Conservation (phyloP, 2,888 invertebrate species). For the Drosophila pseudotalamancana region DNA sequence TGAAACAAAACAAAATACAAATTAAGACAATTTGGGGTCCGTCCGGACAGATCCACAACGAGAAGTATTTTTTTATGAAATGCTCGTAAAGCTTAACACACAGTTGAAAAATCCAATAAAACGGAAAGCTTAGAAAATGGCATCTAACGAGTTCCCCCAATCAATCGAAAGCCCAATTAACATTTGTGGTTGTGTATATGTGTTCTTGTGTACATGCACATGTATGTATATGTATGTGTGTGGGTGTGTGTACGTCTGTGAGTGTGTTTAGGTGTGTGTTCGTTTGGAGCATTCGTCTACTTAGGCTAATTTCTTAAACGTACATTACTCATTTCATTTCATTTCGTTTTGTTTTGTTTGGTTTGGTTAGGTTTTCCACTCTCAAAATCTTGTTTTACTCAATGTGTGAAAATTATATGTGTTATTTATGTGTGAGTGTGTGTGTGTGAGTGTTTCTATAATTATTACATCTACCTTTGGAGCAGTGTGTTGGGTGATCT, state of each 20-base stretch:
- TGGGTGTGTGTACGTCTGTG: constrained; percentile 14
- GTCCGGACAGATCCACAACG: constrained; percentile 21
- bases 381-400: constrained; percentile 54
- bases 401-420: constrained; percentile 63
- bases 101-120: constrained; percentile 28
- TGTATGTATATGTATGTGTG: constrained; percentile 11
- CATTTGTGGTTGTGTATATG: constrained; percentile 25
- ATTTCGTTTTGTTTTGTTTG: constrained; percentile 57
- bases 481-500: constrained; percentile 61
- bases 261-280: constrained; percentile 35
- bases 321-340: constrained; percentile 59
- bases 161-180: constrained; percentile 52
- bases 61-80: constrained; percentile 35
- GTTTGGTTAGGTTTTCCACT: constrained; percentile 27
- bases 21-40: constrained; percentile 36
- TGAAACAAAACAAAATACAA: constrained; percentile 39
- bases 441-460: constrained; percentile 43
- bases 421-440: constrained; percentile 21
- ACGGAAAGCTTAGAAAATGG: constrained; percentile 42
- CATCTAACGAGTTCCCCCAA: constrained; percentile 36
- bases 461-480: constrained; percentile 80
- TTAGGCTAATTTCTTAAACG: constrained; percentile 75
- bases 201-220: not conserved
- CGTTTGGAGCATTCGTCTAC: constrained; percentile 77
- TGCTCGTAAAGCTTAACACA: constrained; percentile 57